Conservation (phyloP, 2,113 vertebrate species). For the Conger conger region DNA sequence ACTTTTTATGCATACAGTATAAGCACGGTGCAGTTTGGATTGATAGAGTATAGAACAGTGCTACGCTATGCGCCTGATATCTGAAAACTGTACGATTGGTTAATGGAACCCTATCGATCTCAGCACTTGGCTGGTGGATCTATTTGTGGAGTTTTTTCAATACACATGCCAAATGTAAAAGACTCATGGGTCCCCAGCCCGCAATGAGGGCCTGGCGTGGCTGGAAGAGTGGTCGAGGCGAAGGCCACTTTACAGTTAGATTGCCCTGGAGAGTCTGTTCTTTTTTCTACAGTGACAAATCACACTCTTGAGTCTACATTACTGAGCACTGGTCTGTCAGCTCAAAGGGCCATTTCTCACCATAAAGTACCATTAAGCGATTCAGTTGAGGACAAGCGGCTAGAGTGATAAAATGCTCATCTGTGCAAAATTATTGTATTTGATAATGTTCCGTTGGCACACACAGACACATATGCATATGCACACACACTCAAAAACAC, state of each 20-base stretch:
- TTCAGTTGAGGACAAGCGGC: slow-evolving; percentile 16
- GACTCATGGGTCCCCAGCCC: not conserved
- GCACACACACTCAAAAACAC: not conserved
- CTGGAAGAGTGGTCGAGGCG: slow-evolving; percentile 15
- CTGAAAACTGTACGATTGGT: too few species aligned
- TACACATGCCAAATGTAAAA: slow-evolving; percentile 3
- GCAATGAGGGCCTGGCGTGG: not conserved
- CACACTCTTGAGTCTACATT: slow-evolving; percentile 15
- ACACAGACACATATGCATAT: not conserved
- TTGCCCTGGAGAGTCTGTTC: slow-evolving; percentile 21
- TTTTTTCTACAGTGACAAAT: slow-evolving; percentile 24
- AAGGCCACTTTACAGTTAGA: slow-evolving; percentile 29
- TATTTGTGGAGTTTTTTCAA: slow-evolving; percentile 17
- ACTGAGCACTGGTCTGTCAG: slow-evolving; percentile 19
- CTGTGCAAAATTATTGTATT: slow-evolving; percentile 21
- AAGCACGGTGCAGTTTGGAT: not conserved
- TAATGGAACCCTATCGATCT: too few species aligned
- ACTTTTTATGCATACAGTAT: not conserved
- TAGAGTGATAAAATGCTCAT: slow-evolving; percentile 42
- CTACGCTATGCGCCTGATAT: not conserved
- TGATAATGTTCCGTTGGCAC: not conserved
- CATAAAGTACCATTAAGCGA: slow-evolving; percentile 25
- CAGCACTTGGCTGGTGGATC: not conserved
- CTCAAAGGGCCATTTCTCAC: slow-evolving; percentile 27
- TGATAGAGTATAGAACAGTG: not conserved